A percentile compares a stretch with the other conserved stretches of the same genome.
Conservation (phyloP, 2,797 vertebrate genomes). For the Zalophus californianus region DNA sequence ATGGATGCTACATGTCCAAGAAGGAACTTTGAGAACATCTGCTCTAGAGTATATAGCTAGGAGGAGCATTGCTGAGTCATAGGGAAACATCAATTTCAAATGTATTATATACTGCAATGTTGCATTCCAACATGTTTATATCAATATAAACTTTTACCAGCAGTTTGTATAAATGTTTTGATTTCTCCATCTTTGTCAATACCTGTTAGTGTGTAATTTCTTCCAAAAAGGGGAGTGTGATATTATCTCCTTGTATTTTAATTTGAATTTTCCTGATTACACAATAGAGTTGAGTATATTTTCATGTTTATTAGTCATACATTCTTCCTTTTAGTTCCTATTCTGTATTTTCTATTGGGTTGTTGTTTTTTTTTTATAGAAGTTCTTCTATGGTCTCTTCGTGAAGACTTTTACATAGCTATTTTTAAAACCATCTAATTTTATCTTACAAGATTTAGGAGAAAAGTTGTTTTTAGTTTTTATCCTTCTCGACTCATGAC, state of each 20-base stretch:
- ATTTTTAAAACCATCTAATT: neutral
- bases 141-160: neutral
- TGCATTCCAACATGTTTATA: neutral
- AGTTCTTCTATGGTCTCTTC: neutral
- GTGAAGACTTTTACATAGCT: neutral
- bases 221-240: neutral
- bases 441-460: neutral
- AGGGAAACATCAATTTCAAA: neutral
- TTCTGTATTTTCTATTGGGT: neutral
- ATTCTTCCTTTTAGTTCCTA: neutral
- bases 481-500: neutral
- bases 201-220: neutral
- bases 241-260: neutral
- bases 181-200: neutral
- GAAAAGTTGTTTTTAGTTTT: neutral
- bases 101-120: neutral
- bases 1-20: neutral
- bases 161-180: neutral
- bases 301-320: neutral
- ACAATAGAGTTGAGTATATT: neutral
- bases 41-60: neutral
- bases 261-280: neutral
- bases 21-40: neutral
- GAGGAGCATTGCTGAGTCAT: neutral
- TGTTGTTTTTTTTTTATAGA: neutral